Conservation (phyloP, 2,888 invertebrate genomes). For the Gasteruption jaculator region DNA sequence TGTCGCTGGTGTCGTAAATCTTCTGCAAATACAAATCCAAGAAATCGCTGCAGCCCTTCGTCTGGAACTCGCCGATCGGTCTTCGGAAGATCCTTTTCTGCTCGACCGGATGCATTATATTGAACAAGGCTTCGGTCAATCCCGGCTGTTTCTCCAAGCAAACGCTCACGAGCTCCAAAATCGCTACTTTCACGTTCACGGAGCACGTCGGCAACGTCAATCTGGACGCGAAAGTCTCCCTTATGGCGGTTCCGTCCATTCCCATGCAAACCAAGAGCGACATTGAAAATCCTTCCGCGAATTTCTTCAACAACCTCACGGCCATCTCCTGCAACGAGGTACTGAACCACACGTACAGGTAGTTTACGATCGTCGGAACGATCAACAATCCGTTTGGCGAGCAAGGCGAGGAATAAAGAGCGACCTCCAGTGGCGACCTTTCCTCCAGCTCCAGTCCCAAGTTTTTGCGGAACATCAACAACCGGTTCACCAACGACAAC, state of each 20-base stretch:
- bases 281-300: conserved; percentile 58
- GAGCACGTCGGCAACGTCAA: conserved; percentile 55
- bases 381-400: conserved; percentile 49
- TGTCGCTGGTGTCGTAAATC: conserved; percentile 41
- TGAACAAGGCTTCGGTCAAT: conserved; percentile 48
- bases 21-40: conserved; percentile 43
- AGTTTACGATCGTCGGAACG: conserved; percentile 57
- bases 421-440: conserved; percentile 45
- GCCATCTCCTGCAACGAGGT: conserved; percentile 57
- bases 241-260: conserved; percentile 57
- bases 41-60: conserved; percentile 47
- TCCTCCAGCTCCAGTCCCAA: conserved; percentile 38
- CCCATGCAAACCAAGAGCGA: conserved; percentile 60
- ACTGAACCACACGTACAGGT: conserved; percentile 58
- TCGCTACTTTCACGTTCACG: conserved; percentile 50
- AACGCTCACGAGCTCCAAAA: conserved; percentile 51
- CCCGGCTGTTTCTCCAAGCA: conserved; percentile 52
- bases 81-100: conserved; percentile 46
- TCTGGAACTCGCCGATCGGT: conserved; percentile 45
- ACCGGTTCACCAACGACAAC: conserved; percentile 45
- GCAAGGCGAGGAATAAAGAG: conserved; percentile 48
- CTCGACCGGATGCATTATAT: conserved; percentile 49
- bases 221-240: conserved; percentile 57
- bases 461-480: conserved; percentile 46
- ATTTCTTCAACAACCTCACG: conserved; percentile 55